Evolutionary conservation across 2,888 invertebrate genomes (phyloP).

Genomic region (Esperia sulphurella): DNA sequence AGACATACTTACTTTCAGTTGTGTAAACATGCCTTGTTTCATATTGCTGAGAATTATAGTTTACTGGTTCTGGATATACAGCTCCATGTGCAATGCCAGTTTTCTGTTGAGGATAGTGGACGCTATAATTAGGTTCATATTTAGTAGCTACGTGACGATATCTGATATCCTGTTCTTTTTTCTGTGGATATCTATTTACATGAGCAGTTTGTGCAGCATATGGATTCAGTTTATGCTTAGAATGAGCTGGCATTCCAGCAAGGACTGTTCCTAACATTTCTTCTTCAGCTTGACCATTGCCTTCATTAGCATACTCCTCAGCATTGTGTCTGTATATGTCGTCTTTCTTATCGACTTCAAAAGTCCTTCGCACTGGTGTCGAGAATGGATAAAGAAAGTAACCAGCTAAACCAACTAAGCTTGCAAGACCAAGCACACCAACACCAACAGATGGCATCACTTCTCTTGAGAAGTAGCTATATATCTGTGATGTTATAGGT

Average conservation of each 20-base stretch:
- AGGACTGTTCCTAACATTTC: conserved; percentile 87
- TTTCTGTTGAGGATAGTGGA: conserved; percentile 69
- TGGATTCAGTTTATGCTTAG: conserved; percentile 67
- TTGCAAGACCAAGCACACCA: conserved; percentile 85
- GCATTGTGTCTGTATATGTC: conserved; percentile 83
- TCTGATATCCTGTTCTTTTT: conserved; percentile 68
- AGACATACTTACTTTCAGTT: conserved; percentile 56
- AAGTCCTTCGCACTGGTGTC: conserved; percentile 82
- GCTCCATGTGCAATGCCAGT: conserved; percentile 71
- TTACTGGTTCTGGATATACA: conserved; percentile 61
- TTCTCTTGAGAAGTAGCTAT: conserved; percentile 87
- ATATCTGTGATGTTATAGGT: conserved; percentile 85
- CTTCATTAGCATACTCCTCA: conserved; percentile 82
- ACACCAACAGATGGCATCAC: conserved; percentile 90
- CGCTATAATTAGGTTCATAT: conserved; percentile 62
- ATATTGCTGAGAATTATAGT: conserved; percentile 57
- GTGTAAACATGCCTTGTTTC: conserved; percentile 66
- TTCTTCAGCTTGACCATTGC: conserved; percentile 86
- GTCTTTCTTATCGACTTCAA: conserved; percentile 82
- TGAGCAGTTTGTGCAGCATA: conserved; percentile 63
- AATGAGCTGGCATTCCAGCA: conserved; percentile 82
- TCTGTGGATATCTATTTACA: conserved; percentile 55
- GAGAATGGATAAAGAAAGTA: conserved; percentile 88
- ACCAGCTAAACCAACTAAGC: conserved; percentile 86
- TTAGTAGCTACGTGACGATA: conserved; percentile 63